Conservation (phyloP, 1,140 invertebrate genomes). For the Melitaea cinxia region DNA sequence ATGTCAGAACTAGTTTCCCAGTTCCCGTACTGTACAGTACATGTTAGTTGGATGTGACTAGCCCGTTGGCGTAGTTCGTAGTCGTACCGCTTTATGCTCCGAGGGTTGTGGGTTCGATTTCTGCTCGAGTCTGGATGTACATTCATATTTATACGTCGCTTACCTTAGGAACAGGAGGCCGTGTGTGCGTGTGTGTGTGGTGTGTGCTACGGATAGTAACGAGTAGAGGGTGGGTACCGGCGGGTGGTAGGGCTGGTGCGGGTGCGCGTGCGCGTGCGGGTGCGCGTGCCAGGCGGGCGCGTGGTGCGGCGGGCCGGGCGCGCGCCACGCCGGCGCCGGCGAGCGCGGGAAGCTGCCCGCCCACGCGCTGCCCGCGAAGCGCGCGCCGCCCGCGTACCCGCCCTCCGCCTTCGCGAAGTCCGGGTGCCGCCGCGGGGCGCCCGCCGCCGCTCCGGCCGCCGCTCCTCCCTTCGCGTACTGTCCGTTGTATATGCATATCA, state of each 20-base stretch:
- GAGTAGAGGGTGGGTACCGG: conserved; percentile 43
- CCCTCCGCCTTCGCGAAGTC: conserved; percentile 91
- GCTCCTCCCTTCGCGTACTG: conserved; percentile 27
- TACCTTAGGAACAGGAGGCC: too few species aligned
- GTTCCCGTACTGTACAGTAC: too few species aligned
- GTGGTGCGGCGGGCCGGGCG: conserved; percentile 55
- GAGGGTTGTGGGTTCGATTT: too few species aligned
- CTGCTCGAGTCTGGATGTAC: too few species aligned
- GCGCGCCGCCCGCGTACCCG: conserved; percentile 48
- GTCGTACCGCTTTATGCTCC: too few species aligned
- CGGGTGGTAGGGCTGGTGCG: conserved; percentile 62
- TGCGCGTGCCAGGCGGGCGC: conserved; percentile 55
- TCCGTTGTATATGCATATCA: conserved; percentile 18
- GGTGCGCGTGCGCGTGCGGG: conserved; percentile 56
- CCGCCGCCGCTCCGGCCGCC: conserved; percentile 84
- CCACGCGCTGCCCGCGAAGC: conserved; percentile 56
- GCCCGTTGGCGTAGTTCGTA: too few species aligned
- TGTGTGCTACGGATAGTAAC: neutral
- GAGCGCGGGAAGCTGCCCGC: conserved; percentile 57
- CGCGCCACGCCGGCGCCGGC: conserved; percentile 59
- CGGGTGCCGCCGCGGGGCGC: conserved; percentile 90
- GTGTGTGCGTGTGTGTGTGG: too few species aligned
- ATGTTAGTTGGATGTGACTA: too few species aligned
- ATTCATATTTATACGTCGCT: too few species aligned
- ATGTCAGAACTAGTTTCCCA: too few species aligned